Evolutionary conservation across 1,140 invertebrate genomes (phyloP), one percentile per base, ranked within the genome.

Genomic region (Hylaeus anthracinus): DNA sequence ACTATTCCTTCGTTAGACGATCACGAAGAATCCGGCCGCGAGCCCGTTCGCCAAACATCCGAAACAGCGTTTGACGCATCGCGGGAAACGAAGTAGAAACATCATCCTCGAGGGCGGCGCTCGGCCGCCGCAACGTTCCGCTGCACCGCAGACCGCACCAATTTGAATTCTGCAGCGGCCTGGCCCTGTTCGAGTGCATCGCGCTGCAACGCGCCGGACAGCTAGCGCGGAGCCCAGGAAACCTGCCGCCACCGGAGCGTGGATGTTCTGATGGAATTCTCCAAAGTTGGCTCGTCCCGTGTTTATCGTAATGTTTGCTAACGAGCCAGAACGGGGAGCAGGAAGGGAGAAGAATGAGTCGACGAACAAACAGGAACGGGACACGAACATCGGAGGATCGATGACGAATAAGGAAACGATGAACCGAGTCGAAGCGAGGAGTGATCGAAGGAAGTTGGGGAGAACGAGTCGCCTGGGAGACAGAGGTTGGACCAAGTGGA

Each of bases 151-250:
- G 12, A 55, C 61, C 70, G 26, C 51, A 65, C 41, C 43, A 41
- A 65, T 79, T 65, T 65, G 53, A 79, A 79, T 73, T 79, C 41
- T 65, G 61, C 60, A 55, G 14, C 51, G 43, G 37, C 45, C 15
- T 4, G 15, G 10, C 39, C 58, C 37, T 67, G n/a, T 60, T 76
- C 53, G 26, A 15, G n/a, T 55, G 48, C 3, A 39, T 26, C 53
- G 26, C 10, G 2, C 14, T 39, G 51, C 14, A 41, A 66, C 15
- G 51, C 26, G 12, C n/a, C 12, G 76, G 58, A 63, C 58, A 10
- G 39, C 12, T 55, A 55, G 53, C 76, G 15, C 10, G 41, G 6
- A 9, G 4, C 39, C 26, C 26, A 12, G 15, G 64, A n/a, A 76
- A 72, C 53, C 69, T 72, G 37, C 37, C 39, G 9, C 26, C 51